Percentiles rank a stretch among this genome's conserved stretches.
phyloP scores from a whole-genome alignment of 30 jellyfish, hydroid and myxozoan species.

The Aurelia sp. region DNA sequence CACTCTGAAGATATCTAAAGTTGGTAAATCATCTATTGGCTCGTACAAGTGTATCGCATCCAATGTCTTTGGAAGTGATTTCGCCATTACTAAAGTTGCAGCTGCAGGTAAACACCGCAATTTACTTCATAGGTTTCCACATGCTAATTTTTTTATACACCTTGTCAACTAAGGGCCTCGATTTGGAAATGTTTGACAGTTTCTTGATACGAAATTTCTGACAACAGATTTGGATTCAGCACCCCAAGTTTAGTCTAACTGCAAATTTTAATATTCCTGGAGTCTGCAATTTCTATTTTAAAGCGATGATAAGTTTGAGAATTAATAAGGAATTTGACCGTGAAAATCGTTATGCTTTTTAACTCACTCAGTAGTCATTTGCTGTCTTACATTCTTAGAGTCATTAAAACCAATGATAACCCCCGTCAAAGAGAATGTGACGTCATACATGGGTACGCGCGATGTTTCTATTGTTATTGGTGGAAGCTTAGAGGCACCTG shows the following conservation, averaged over 20 bases:
- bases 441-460: conserved; percentile 40
- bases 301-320: too few relatives aligned
- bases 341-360: too few relatives aligned
- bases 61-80: conserved; percentile 68
- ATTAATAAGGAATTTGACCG: too few relatives aligned
- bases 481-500: conserved; percentile 71
- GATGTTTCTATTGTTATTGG: conserved; percentile 71
- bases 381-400: conserved; percentile 14
- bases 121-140: too few relatives aligned
- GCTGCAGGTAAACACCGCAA: conserved; percentile 53
- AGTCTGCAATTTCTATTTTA: too few relatives aligned
- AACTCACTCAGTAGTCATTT: background rate
- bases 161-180: too few relatives aligned
- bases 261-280: too few relatives aligned
- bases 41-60: conserved; percentile 67
- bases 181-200: too few relatives aligned
- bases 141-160: too few relatives aligned
- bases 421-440: conserved; percentile 55
- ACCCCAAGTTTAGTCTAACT: too few relatives aligned
- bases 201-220: too few relatives aligned
- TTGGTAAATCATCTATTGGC: conserved; percentile 24
- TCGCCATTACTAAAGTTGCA: conserved; percentile 40
- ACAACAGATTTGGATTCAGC: too few relatives aligned
- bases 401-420: conserved; percentile 63
- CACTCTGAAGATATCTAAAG: conserved; percentile 42